Percentiles rank a stretch among this genome's conserved stretches.
Conservation (phyloP, 2,888 invertebrate species). For the Hesperia comma region DNA sequence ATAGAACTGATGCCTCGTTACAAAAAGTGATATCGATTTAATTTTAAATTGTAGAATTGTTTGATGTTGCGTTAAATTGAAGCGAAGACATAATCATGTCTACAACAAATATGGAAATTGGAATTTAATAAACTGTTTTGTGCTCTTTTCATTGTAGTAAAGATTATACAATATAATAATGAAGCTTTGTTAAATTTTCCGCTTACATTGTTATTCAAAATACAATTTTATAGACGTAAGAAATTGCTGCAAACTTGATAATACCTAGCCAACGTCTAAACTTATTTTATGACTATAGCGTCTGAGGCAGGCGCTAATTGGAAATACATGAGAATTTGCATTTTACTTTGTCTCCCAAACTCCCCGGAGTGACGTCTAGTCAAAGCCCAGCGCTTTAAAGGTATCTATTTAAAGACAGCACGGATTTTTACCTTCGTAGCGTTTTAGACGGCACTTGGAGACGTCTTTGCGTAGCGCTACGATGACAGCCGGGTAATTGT, state of each 20-base stretch:
- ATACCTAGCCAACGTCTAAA: slow-evolving; percentile 29
- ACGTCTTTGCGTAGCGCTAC: slow-evolving; percentile 27
- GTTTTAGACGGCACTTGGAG: slow-evolving; percentile 32
- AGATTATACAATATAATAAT: too few relatives aligned
- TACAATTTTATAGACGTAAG: slow-evolving; percentile 14
- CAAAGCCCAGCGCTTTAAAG: slow-evolving; percentile 43
- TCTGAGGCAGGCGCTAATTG: slow-evolving; percentile 64
- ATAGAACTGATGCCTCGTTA: too few relatives aligned
- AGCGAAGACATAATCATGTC: too few relatives aligned
- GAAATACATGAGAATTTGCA: slow-evolving; percentile 81
- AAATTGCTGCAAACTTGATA: slow-evolving; percentile 10
- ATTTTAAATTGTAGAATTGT: too few relatives aligned
- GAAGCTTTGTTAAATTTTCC: not conserved
- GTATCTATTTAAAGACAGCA: slow-evolving; percentile 37
- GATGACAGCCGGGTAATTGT: slow-evolving; percentile 34
- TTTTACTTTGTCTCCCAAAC: slow-evolving; percentile 75
- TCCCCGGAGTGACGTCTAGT: slow-evolving; percentile 59
- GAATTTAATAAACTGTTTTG: too few relatives aligned
- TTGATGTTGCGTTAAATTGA: too few relatives aligned
- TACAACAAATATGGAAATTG: too few relatives aligned
- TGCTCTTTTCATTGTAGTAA: too few relatives aligned
- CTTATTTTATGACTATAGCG: slow-evolving; percentile 50
- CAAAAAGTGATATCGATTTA: too few relatives aligned
- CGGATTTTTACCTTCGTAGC: slow-evolving; percentile 34
- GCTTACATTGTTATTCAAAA: slow-evolving; percentile 5